Percentiles rank a stretch among this genome's conserved stretches.
Conservation (phyloP, 2,888 invertebrate species). For the Leucoma salicis region DNA sequence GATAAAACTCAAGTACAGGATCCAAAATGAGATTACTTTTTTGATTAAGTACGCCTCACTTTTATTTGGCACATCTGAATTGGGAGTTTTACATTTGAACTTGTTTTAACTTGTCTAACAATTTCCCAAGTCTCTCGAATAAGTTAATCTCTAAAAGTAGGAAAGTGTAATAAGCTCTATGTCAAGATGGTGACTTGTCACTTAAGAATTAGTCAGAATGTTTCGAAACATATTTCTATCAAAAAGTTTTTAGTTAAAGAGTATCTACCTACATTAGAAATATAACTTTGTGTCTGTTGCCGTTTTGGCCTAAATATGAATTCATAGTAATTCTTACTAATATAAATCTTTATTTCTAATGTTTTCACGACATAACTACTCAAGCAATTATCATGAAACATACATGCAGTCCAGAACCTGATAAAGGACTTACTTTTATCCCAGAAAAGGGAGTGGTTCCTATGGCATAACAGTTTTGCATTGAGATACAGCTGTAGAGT, state of each 20-base stretch:
- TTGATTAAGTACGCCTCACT: slow-evolving; percentile 34
- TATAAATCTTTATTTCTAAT: too few relatives aligned
- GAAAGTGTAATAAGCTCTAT: neutral
- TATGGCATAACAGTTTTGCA: too few relatives aligned
- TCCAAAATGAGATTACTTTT: slow-evolving; percentile 47
- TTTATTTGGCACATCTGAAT: slow-evolving; percentile 21
- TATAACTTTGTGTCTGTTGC: too few relatives aligned
- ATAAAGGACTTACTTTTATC: too few relatives aligned
- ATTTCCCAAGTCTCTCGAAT: slow-evolving; percentile 12
- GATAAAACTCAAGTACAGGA: slow-evolving; percentile 8
- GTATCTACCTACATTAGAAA: neutral
- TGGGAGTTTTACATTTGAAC: slow-evolving; percentile 16
- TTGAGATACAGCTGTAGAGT: too few relatives aligned
- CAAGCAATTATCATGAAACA: too few relatives aligned
- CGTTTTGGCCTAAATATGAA: too few relatives aligned
- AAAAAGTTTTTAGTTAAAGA: neutral
- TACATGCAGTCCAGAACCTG: too few relatives aligned
- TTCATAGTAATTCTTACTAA: too few relatives aligned
- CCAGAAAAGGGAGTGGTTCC: too few relatives aligned
- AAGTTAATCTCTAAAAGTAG: neutral
- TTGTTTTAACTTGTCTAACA: slow-evolving; percentile 21
- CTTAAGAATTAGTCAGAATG: neutral
- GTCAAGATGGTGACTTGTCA: slow-evolving; percentile 1
- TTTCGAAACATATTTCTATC: neutral
- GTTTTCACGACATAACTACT: too few relatives aligned